Evolutionary conservation across 1,140 invertebrate genomes (phyloP), one percentile per base, ranked within the genome.

Genomic region (Eupeodes corollae): DNA sequence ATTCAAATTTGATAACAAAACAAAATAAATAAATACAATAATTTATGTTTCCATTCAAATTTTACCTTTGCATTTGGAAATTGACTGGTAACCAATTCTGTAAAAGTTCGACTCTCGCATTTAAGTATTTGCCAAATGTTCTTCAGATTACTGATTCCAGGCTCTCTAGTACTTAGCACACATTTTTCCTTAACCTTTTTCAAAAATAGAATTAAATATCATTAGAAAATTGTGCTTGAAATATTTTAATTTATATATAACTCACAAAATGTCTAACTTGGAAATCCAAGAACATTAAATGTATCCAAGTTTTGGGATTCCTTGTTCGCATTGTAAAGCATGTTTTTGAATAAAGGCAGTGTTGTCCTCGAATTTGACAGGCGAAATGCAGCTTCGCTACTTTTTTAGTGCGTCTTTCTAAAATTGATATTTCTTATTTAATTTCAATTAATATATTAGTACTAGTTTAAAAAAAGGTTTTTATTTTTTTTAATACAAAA

Each of bases 101-200:
- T 75, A 68, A 95, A 96, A 40, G 83, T 84, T 63, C 84, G 86
- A 62, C 86, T 88, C 70, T 94, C 89, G 63, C 82, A 84, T 70
- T 90, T 90, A 53, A 95, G 73, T 51, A 88, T 89, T 68, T 94
- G 88, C 89, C 91, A 95, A 70, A 90, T 92, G 63, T 88, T 83
- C 68, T 90, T 91, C 38, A 91, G 72, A 65, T 81, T 83, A 55
- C 82, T 83, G 1, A 93, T 88, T 53, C 84, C 83, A 11, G 83
- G 74, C 70, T 93, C 88, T 19, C 86, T 68, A 38, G 85, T 88
- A 66, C 86, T 90, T 13, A 94, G 70, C 21, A 90, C 88, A 49
- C 80, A 78, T 16, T 77, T 73, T 51, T 87, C 82, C 54, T 85
- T 75, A 5, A 89, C 87, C 78, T 87, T n/a, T n/a, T n/a, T 71